A percentile compares a stretch with the other conserved stretches of the same genome.
These are phyloP conservation scores for Hirtodrosophila confusa DNA, from an alignment of 2,888 invertebrate genomes.

Conservation along the genomic window DNA sequence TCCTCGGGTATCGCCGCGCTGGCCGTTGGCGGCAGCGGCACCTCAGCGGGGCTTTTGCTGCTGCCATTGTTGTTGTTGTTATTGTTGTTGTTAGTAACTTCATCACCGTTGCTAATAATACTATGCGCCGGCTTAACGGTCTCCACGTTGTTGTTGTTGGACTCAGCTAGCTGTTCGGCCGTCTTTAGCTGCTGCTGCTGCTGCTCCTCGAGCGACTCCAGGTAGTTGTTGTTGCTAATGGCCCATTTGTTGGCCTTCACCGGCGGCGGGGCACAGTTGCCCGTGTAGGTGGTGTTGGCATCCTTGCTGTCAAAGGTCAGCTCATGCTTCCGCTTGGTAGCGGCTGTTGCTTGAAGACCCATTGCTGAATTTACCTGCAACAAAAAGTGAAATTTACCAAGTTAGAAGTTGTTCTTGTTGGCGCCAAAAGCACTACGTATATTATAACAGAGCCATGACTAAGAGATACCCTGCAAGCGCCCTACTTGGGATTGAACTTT, in stretches of 20 bases:
- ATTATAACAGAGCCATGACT: background rate
- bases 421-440: conserved; percentile 29
- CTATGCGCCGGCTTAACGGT: conserved; percentile 55
- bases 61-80: conserved; percentile 17
- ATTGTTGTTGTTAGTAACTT: conserved; percentile 69
- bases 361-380: conserved; percentile 87
- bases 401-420: conserved; percentile 20
- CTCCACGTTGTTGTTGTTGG: conserved; percentile 61
- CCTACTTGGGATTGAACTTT: no score
- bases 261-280: conserved; percentile 85
- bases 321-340: conserved; percentile 89
- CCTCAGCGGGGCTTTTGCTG: conserved; percentile 61
- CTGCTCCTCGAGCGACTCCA: conserved; percentile 78
- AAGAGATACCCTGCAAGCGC: conserved; percentile 3
- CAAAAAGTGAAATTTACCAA: conserved; percentile 13
- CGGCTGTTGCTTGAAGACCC: conserved; percentile 89
- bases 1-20: conserved; percentile 81
- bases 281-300: conserved; percentile 84
- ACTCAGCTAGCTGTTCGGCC: conserved; percentile 43
- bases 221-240: conserved; percentile 82
- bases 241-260: conserved; percentile 87
- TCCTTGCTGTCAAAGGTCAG: conserved; percentile 84
- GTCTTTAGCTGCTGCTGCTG: conserved; percentile 41
- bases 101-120: conserved; percentile 76
- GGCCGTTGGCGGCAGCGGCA: conserved; percentile 80